These are phyloP conservation scores for Sebastes minor DNA, from an alignment of 2,797 vertebrate genomes.

Conservation along the genomic window DNA sequence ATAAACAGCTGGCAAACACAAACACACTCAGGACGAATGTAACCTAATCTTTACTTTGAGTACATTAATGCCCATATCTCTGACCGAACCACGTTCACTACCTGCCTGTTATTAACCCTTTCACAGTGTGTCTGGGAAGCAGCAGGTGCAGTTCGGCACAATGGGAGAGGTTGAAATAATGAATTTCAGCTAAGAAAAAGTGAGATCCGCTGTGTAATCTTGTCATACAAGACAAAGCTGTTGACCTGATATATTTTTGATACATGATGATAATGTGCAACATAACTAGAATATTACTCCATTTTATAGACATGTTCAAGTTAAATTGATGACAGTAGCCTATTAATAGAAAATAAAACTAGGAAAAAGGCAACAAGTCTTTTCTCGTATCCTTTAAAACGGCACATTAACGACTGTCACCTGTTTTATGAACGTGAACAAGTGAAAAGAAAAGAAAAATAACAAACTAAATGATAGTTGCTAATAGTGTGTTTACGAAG, in stretches of 20 bases:
- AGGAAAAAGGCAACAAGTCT: neutral
- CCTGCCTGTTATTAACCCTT: constrained; percentile 2
- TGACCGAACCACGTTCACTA: neutral
- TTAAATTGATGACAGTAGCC: neutral
- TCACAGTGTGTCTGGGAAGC: neutral
- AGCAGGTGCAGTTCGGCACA: neutral
- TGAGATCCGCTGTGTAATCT: neutral
- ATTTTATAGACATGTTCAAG: neutral
- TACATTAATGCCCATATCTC: neutral
- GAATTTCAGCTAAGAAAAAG: neutral
- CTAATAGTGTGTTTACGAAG: neutral
- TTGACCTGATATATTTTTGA: neutral
- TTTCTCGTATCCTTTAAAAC: neutral
- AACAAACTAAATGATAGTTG: neutral
- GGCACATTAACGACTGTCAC: neutral
- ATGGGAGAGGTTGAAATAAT: neutral
- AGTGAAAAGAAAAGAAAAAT: neutral
- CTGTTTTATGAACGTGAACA: neutral
- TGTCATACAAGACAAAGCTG: neutral
- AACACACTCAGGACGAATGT: neutral
- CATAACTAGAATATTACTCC: neutral
- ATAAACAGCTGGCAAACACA: constrained; percentile 27
- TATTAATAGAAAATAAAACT: constrained; percentile 2
- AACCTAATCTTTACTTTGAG: neutral
- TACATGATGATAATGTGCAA: neutral